Evolutionary conservation across 2,888 invertebrate species (phyloP).

Genomic region (Drosophila cracens): DNA sequence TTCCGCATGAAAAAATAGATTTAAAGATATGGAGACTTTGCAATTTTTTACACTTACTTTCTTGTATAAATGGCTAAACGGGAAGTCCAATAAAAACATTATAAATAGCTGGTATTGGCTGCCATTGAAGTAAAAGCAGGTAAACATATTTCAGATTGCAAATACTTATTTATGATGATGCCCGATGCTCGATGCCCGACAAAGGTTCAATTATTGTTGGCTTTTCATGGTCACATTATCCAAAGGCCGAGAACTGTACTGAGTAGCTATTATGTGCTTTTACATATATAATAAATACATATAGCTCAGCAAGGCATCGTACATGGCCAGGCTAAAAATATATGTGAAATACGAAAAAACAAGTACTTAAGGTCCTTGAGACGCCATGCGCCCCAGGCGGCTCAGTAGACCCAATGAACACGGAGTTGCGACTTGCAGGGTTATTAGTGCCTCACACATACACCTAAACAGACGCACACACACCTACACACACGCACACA

Average conservation of each 20-base stretch:
- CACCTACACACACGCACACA: background rate
- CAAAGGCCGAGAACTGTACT: slow-evolving; percentile 41
- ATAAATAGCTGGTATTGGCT: background rate
- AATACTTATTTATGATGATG: slow-evolving; percentile 27
- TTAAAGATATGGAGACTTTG: background rate
- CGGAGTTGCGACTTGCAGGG: slow-evolving; percentile 42
- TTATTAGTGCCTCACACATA: slow-evolving; percentile 41
- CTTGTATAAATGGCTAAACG: background rate
- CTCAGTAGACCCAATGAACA: slow-evolving; percentile 26
- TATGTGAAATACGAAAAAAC: slow-evolving; percentile 46
- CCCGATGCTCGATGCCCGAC: slow-evolving; percentile 35
- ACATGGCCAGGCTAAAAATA: slow-evolving; percentile 54
- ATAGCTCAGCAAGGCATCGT: slow-evolving; percentile 51
- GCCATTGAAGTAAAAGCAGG: slow-evolving; percentile 33
- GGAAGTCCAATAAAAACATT: slow-evolving; percentile 2
- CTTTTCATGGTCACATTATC: slow-evolving; percentile 63
- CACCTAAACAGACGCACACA: background rate
- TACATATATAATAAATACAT: slow-evolving; percentile 23
- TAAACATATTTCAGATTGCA: slow-evolving; percentile 33
- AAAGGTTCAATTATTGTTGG: slow-evolving; percentile 66
- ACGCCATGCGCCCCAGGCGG: slow-evolving; percentile 35
- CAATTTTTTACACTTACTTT: background rate
- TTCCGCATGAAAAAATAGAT: background rate
- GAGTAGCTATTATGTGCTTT: slow-evolving; percentile 18
- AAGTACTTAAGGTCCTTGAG: slow-evolving; percentile 55